Evolutionary conservation across 2,113 vertebrate genomes (phyloP), one percentile per base, ranked within the genome.

Genomic region (Craseonycteris thonglongyai): DNA sequence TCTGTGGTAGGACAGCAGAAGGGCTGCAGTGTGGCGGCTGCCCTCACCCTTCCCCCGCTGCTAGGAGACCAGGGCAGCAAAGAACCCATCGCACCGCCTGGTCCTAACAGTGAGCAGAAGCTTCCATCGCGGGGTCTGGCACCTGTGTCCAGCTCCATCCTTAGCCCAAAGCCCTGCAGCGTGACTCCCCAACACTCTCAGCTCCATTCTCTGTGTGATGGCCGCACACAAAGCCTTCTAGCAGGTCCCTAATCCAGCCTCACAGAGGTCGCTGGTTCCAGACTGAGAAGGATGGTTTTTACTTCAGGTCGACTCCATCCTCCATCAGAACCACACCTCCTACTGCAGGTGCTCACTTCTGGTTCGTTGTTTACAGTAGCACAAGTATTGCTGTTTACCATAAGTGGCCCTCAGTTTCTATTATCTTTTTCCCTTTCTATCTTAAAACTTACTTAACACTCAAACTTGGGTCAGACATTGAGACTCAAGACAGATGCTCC

Each of bases 81-180:
- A 66, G 79, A 59, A 45, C 30, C 28, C 68, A n/a, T 7, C 8
- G 5, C 2, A 15, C 13, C 0, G n/a, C 24, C 35, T 7, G 69
- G 28, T 15, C 40, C 15, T 51, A 33, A 22, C 15, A 22, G 59
- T 0, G 1, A 22, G 49, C 19, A 5, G 6, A 26, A 3, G 45
- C 21, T 71, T 68, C 76, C 51, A 14, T 22, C 0, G 0, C 38
- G 4, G 49, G 56, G 40, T 65, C 65, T 18, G 13, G 3, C 24
- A 11, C 15, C 54, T 24, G 28, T 13, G 35, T 45, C 9, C 22
- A n/a, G 30, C 30, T 13, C 10, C 0, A 6, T 14, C 26, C 30
- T 40, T 33, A 11, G 49, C 33, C 38, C 11, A 7, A 15, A 0
- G 58, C 42, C 38, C 45, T 12, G 49, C 33, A 82, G 56, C 3